These are phyloP conservation scores for Tyria jacobaeae DNA, from an alignment of 2,888 invertebrate species.

Conservation along the genomic window DNA sequence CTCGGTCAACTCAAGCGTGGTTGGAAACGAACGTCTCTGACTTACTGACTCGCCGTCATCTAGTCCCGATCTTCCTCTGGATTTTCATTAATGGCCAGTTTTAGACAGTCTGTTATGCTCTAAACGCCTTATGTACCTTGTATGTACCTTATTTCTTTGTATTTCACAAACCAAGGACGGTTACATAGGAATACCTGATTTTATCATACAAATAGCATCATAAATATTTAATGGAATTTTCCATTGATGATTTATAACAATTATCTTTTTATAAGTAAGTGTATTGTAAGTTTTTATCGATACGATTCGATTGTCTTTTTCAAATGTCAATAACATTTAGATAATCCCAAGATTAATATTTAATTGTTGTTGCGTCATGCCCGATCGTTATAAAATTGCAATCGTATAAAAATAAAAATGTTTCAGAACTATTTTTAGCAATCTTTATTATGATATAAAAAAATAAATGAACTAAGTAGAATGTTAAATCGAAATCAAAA, in stretches of 20 bases:
- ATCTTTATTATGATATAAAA: not conserved
- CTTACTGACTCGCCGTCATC: no score
- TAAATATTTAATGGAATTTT: slow-evolving; percentile 28
- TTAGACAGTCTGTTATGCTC: no score
- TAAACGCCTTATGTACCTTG: no score
- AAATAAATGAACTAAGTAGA: no score
- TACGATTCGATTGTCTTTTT: slow-evolving; percentile 29
- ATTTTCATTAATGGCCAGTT: no score
- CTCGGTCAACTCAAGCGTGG: no score
- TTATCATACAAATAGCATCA: slow-evolving; percentile 2
- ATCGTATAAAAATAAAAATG: not conserved
- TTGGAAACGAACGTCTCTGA: no score
- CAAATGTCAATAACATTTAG: slow-evolving; percentile 30
- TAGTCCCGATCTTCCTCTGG: no score
- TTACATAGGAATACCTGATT: not conserved
- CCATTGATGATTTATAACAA: slow-evolving; percentile 38
- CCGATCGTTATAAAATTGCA: slow-evolving; percentile 8
- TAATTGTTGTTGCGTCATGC: slow-evolving; percentile 20
- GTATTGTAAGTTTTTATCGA: slow-evolving; percentile 30
- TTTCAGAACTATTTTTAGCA: not conserved
- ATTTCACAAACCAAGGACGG: no score
- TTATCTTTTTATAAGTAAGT: slow-evolving; percentile 33
- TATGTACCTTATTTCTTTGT: no score
- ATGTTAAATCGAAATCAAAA: no score
- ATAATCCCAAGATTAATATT: slow-evolving; percentile 22